Conservation (phyloP, 2,113 vertebrate genomes). For the Sylvia atricapilla region DNA sequence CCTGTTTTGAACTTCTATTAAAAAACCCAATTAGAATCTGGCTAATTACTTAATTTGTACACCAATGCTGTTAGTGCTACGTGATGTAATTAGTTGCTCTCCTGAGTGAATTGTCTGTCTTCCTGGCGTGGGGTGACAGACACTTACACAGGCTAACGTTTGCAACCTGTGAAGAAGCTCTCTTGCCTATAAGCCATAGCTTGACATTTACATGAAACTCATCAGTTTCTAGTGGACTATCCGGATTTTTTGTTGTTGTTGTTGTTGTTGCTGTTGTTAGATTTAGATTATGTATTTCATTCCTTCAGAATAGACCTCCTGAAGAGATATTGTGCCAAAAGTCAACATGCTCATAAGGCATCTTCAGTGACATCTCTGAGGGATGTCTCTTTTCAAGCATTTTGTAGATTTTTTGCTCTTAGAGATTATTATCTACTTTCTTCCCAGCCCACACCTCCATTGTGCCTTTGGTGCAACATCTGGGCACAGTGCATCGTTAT, state of each 20-base stretch:
- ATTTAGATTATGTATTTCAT: background rate
- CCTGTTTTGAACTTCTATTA: background rate
- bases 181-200: background rate
- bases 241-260: background rate
- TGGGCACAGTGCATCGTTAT: fast-evolving
- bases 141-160: background rate
- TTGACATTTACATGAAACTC: background rate
- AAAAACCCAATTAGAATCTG: background rate
- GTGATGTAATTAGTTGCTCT: background rate
- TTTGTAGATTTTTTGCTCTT: background rate
- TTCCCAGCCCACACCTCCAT: background rate
- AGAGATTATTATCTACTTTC: background rate
- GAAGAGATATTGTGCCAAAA: background rate
- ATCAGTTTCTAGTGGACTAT: background rate
- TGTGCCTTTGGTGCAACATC: background rate
- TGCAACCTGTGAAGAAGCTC: background rate
- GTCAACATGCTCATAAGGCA: background rate
- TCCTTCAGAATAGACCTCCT: background rate
- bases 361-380: background rate
- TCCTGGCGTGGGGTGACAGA: background rate
- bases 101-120: background rate
- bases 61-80: background rate
- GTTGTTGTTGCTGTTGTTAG: background rate
- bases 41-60: background rate
- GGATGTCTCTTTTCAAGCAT: background rate